A percentile compares a stretch with the other conserved stretches of the same genome.
These are phyloP conservation scores for Chionodraco myersi DNA, from an alignment of 2,113 vertebrate genomes.

Conservation along the genomic window DNA sequence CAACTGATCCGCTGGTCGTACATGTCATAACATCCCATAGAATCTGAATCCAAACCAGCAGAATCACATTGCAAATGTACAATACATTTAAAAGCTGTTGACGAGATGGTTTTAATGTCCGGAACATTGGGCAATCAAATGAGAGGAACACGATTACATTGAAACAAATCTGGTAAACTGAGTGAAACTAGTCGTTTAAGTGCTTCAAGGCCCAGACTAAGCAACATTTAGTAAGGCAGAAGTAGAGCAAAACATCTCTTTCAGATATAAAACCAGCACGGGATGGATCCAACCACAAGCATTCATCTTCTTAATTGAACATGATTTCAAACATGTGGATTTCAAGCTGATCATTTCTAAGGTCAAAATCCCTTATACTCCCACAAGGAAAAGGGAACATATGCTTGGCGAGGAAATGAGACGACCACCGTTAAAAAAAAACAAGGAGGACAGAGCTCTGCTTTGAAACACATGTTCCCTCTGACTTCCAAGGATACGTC, in stretches of 20 bases:
- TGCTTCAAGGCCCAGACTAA: slow-evolving; percentile 5
- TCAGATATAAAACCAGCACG: slow-evolving; percentile 14
- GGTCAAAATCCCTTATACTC: not conserved
- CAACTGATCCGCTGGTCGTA: not conserved
- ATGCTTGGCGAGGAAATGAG: slow-evolving; percentile 50
- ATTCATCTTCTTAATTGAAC: slow-evolving; percentile 47
- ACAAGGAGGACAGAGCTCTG: slow-evolving; percentile 7
- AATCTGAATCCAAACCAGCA: not conserved
- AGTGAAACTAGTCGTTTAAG: not conserved
- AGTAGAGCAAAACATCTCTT: slow-evolving; percentile 40
- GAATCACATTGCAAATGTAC: not conserved
- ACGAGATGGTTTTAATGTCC: not conserved
- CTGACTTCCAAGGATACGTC: slow-evolving; percentile 16
- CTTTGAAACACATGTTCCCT: slow-evolving; percentile 46
- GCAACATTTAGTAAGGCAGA: not conserved
- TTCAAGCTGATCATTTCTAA: not conserved
- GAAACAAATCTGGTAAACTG: not conserved
- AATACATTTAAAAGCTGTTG: not conserved
- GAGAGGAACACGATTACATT: not conserved
- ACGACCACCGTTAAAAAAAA: slow-evolving; percentile 39
- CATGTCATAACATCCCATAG: not conserved
- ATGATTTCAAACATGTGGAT: slow-evolving; percentile 36
- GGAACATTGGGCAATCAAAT: not conserved
- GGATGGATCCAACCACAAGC: slow-evolving; percentile 14
- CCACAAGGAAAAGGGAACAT: slow-evolving; percentile 26